Base-by-base conservation (phyloP, 2,888 invertebrate species). In the Chesias legatella region DNA sequence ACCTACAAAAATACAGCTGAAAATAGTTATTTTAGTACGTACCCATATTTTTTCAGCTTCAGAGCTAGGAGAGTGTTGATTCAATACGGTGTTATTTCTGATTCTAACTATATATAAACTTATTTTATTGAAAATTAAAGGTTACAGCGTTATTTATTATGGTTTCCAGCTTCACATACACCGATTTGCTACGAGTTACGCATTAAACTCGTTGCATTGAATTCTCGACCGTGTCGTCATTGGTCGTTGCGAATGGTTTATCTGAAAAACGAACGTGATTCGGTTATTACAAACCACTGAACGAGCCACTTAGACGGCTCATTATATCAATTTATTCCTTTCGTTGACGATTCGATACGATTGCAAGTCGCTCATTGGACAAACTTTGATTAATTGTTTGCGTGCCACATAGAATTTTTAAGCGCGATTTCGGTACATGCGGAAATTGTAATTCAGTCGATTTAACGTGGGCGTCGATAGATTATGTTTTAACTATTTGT, bases 181-280 rank as follows among this genome's bases (percentile, higher is more conserved):
- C 68, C 73, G 70, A 73, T 72, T 71, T 63, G 65, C 58, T 57
- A 39, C 54, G 58, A 56, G 62, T 60, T 70, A 76, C 73, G 75
- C 73, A 72, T 75, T 44, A 40, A 55, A 60, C 68, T 53, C 58
- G 20, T 60, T 59, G 56, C 59, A 58, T 63, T 50, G 2, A 17
- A 5, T 17, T 51, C 56, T 61, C 46, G 13, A 56, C 56, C 64
- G 57, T 73, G 74, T 73, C 67, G 64, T 66, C 67, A 78, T 79
- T 74, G 72, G 73, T 79, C 73, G 70, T 73, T 53, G 74, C 62
- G 63, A 63, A 59, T 61, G 60, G 51, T 60, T 60, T 56, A 53
- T 54, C 67, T 74, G 70, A 79, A 79, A 82, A 79, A 73, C 73
- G 75, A 80, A 79, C 80, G 79, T 80, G 83, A 77, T 83, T 77